These are phyloP conservation scores for Drosophila demipolita DNA, from an alignment of 2,888 invertebrate species.

Conservation along the genomic window DNA sequence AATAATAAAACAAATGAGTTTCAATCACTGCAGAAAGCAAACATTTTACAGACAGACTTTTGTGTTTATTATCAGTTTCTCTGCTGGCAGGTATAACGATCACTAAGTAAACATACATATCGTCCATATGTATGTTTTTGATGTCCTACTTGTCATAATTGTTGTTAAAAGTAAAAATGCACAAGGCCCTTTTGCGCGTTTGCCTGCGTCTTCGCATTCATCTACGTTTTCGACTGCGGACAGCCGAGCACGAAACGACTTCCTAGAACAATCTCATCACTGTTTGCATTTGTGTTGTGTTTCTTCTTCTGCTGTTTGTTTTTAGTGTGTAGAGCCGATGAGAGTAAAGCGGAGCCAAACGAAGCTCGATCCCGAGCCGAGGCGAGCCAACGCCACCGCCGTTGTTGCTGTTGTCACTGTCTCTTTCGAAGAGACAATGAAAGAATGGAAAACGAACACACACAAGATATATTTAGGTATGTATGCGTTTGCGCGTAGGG, in stretches of 20 bases:
- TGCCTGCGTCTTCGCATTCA: conserved; percentile 1
- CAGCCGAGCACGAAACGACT: conserved; percentile 27
- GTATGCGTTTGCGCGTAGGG: conserved; percentile 8
- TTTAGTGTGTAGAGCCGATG: background rate
- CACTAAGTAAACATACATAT: background rate
- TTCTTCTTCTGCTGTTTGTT: conserved; percentile 1
- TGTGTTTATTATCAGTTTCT: background rate
- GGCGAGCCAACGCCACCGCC: background rate
- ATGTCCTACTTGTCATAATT: conserved; percentile 5
- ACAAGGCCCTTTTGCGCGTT: conserved; percentile 6
- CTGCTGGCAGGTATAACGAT: background rate
- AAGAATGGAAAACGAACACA: conserved; percentile 20
- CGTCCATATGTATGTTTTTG: background rate
- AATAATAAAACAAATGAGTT: background rate
- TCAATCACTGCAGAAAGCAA: background rate
- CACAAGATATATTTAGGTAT: background rate
- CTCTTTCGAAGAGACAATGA: conserved; percentile 30
- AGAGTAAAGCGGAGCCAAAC: background rate
- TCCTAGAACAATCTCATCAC: conserved; percentile 39
- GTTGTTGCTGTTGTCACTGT: conserved; percentile 1
- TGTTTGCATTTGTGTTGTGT: conserved; percentile 1
- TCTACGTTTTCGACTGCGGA: background rate
- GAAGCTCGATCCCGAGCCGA: conserved; percentile 1
- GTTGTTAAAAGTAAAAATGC: conserved; percentile 24
- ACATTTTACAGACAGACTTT: background rate